phyloP scores from a whole-genome alignment of 2,888 invertebrate genomes.

The Tipula helvola region DNA sequence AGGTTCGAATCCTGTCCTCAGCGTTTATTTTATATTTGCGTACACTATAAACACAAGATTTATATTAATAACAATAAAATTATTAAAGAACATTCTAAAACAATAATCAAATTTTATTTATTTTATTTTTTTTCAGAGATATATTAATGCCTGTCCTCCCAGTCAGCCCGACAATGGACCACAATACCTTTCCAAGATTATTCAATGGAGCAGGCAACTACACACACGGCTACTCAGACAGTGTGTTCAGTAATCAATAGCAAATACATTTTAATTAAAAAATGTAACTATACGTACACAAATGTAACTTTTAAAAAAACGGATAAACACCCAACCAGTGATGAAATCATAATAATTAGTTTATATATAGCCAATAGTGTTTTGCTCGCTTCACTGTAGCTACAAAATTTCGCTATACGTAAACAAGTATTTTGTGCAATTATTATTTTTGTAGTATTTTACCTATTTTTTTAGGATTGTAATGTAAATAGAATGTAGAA shows the following conservation, averaged over 20 bases:
- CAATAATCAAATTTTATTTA: not conserved
- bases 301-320: not conserved
- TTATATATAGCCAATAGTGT: not conserved
- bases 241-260: slow-evolving; percentile 33
- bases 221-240: slow-evolving; percentile 27
- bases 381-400: not conserved
- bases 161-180: slow-evolving; percentile 32
- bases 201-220: slow-evolving; percentile 32
- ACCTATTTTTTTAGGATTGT: not conserved
- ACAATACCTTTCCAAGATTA: slow-evolving; percentile 31
- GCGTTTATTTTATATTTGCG: not conserved
- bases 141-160: slow-evolving; percentile 32
- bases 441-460: not conserved
- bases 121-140: slow-evolving; percentile 24
- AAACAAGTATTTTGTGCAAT: not conserved
- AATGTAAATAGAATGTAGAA: not conserved
- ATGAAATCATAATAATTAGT: not conserved
- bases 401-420: not conserved
- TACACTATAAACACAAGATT: too few species aligned
- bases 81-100: too few species aligned
- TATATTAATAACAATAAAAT: too few species aligned
- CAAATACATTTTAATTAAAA: not conserved
- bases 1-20: not conserved
- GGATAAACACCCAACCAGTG: not conserved
- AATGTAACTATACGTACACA: not conserved